phyloP scores from a whole-genome alignment of 2,797 vertebrate species.

The Bryconaethiops microstoma region DNA sequence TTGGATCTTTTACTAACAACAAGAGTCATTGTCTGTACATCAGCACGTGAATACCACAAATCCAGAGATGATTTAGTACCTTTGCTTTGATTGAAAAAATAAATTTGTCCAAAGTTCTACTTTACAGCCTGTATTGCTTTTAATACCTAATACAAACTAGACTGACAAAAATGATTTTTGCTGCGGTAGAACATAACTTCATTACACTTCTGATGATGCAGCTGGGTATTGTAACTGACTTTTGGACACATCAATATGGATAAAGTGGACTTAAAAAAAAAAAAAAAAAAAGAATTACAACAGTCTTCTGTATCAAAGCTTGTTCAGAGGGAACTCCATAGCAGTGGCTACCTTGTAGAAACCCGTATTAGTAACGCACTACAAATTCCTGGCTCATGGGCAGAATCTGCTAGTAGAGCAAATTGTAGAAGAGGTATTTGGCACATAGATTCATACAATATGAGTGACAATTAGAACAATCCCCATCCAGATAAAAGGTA shows the following conservation, averaged over 20 bases:
- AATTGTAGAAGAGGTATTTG: conserved; percentile 61
- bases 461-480: conserved; percentile 45
- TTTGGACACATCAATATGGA: conserved; percentile 44
- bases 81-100: conserved; percentile 54
- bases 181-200: conserved; percentile 42
- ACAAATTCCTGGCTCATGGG: conserved; percentile 47
- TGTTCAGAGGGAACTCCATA: conserved; percentile 70
- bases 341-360: conserved; percentile 66
- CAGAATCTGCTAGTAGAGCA: conserved; percentile 53
- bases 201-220: conserved; percentile 44
- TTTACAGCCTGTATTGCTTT: conserved; percentile 61
- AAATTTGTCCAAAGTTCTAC: conserved; percentile 51
- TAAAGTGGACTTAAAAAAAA: conserved; percentile 29
- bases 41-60: conserved; percentile 44
- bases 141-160: conserved; percentile 53
- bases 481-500: conserved; percentile 41
- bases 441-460: conserved; percentile 55
- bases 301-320: conserved; percentile 58
- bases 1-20: conserved; percentile 36
- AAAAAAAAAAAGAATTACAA: conserved; percentile 40
- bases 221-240: conserved; percentile 30
- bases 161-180: conserved; percentile 37
- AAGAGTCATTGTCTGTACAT: conserved; percentile 31
- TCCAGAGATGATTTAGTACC: conserved; percentile 50
- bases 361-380: conserved; percentile 77